Evolutionary conservation across 1,140 invertebrate genomes (phyloP), one percentile per base, ranked within the genome.

Genomic region (Aphelinus atriplicis): DNA sequence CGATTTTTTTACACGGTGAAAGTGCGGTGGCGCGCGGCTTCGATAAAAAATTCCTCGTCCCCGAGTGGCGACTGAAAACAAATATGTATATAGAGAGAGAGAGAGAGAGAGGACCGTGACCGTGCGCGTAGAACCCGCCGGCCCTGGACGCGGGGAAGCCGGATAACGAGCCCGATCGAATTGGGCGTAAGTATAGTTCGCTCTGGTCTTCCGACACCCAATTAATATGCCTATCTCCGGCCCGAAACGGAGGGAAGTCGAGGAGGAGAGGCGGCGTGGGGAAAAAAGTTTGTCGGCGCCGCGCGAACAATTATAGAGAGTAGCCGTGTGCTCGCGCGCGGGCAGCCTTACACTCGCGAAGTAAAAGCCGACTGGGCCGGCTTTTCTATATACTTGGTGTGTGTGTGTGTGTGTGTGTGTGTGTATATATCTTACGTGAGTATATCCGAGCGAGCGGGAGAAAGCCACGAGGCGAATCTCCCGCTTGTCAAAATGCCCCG

Each of bases 221-320:
- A 26, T 26, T 26, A 26, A 26, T 26, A 26, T 26, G 26, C 26
- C 26, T 26, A 26, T 26, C 26, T 26, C 26, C 26, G 26, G 26
- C 26, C 26, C 26, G 26, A 26, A 26, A 26, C 26, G 26, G 26
- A 26, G 26, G 26, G 26, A 26, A 26, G 0, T 26, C 26, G 26
- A 26, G 26, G 26, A 26, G 26, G 26, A 26, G 26, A 26, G 26
- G 26, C 26, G 26, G 26, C 26, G 26, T 26, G 26, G 26, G 26
- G 26, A 26, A 26, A 26, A 26, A 26, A 26, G 26, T 26, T 26
- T 26, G 53, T 7, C 51, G 42, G 51, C 43, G 58, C 48, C 5
- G 43, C 26, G 26, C 47, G 53, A 55, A 73, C 64, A 61, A 73
- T 73, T 73, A 67, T 73, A 67, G 64, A 67, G 61, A 62, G 71